phyloP scores from a whole-genome alignment of 1,140 invertebrate species.

The Holcopasites calliopsidis region DNA sequence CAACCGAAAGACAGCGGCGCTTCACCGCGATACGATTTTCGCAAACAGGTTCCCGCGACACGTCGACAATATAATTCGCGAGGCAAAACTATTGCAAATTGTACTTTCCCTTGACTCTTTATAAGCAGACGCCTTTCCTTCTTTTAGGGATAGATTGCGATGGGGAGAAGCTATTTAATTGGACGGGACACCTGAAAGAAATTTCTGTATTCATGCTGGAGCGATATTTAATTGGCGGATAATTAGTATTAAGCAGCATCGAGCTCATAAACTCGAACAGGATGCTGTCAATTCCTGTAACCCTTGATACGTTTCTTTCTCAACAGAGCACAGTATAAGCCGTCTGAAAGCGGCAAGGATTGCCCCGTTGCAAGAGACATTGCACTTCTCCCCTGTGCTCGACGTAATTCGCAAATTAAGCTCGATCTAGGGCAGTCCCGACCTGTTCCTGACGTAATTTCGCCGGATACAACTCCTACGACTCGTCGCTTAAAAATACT shows the following conservation, averaged over 20 bases:
- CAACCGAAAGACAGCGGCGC: conserved; percentile 17
- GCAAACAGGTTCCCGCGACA: neutral
- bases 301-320: conserved; percentile 17
- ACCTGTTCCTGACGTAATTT: conserved; percentile 28
- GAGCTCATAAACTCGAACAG: neutral
- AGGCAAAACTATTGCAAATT: conserved; percentile 16
- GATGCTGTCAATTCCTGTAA: too few relatives aligned
- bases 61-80: neutral
- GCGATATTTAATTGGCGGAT: neutral
- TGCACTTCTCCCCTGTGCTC: conserved; percentile 1
- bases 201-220: neutral
- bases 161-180: neutral
- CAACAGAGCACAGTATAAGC: conserved; percentile 8
- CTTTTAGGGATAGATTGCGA: too few relatives aligned
- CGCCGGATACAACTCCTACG: conserved; percentile 25
- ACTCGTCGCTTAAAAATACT: conserved; percentile 11
- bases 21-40: conserved; percentile 15
- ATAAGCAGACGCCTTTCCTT: neutral
- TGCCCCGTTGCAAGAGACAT: conserved; percentile 22
- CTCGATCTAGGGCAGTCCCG: conserved; percentile 10
- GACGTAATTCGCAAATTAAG: conserved; percentile 33
- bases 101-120: neutral
- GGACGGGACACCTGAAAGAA: too few relatives aligned
- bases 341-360: conserved; percentile 6
- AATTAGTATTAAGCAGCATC: neutral